Conservation (phyloP, 2,797 vertebrate species). For the Anniella stebbinsi region DNA sequence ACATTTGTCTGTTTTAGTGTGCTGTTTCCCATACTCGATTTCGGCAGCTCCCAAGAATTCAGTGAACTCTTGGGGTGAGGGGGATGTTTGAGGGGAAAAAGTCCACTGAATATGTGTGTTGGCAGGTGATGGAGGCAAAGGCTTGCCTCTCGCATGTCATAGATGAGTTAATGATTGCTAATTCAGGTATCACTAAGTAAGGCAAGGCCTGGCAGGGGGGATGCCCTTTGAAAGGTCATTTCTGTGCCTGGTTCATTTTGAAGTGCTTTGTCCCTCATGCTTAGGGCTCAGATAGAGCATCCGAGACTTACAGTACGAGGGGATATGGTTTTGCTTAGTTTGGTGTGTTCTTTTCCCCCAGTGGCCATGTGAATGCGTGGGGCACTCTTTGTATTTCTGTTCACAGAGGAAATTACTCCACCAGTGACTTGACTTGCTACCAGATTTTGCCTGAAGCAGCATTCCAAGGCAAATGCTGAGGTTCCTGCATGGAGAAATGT, state of each 20-base stretch:
- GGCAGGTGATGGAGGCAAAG: not conserved
- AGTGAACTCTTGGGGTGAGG: not conserved
- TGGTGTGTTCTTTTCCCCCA: not conserved
- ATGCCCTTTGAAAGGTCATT: not conserved
- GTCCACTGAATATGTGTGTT: not conserved
- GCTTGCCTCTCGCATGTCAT: not conserved
- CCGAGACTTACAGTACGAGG: too few species aligned
- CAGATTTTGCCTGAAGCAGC: not conserved
- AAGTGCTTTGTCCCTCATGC: not conserved
- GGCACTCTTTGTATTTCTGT: not conserved
- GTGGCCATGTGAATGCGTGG: too few species aligned
- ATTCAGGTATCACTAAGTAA: not conserved
- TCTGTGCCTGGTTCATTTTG: not conserved
- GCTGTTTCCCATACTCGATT: not conserved
- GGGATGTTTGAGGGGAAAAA: not conserved
- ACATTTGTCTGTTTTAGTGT: not conserved
- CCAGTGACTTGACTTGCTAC: not conserved
- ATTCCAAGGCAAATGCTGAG: not conserved
- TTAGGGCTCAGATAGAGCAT: too few species aligned
- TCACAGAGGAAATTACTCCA: not conserved
- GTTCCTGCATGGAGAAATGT: not conserved
- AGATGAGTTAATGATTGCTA: not conserved
- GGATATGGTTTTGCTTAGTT: not conserved
- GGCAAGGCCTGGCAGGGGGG: not conserved
- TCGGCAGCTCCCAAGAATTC: not conserved